Base-by-base conservation (phyloP, 1,140 invertebrate genomes). In the Phortica variegata region DNA sequence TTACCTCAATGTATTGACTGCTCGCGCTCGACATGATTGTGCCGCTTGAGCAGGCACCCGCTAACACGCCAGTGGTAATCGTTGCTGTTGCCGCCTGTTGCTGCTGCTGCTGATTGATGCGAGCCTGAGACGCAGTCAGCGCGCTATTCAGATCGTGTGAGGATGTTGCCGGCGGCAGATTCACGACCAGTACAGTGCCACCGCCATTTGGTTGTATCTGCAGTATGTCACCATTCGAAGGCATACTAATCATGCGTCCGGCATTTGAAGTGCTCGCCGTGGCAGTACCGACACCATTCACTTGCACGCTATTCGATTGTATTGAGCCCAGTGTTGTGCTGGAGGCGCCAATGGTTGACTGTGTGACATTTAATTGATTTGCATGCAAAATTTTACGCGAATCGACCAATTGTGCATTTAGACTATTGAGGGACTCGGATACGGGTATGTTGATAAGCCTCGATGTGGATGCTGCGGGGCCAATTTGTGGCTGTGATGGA, bases 121-220 rank as follows among this genome's bases (percentile, higher is more conserved):
- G 60, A 5, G 61, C 53, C 52, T 68, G 62, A 45, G 49, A 48
- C 37, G 43, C 10, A 16, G 34, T 13, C 26, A 56, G 34, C 40
- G 60, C 54, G 8, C 55, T 45, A 39, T 66, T 62, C 49, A 65
- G 58, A 55, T 71, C 57, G 47, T 72, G 57, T 32, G 69, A 62
- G 19, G 58, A 63, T 49, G 86, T 69, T 60, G 77, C 73, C 32
- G 88, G 87, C 8, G 89, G 88, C n/a, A 90, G 77, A 56, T 87
- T 89, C 1, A 91, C 88, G 1, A 90, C 88, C 1, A 91, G 78
- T 1, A 90, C 87, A 0, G 88, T 85, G 2, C 87, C 86, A 13
- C 87, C 86, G 5, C 62, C 65, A 42, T 72, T 72, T 0, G 83
- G 80, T 49, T 84, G 83, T 12, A 87, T 82, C 53, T 86, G 84